Percentiles rank a stretch among this genome's conserved stretches.
phyloP scores from a whole-genome alignment of 2,888 invertebrate species.

The Xanthostigma xanthostigma region DNA sequence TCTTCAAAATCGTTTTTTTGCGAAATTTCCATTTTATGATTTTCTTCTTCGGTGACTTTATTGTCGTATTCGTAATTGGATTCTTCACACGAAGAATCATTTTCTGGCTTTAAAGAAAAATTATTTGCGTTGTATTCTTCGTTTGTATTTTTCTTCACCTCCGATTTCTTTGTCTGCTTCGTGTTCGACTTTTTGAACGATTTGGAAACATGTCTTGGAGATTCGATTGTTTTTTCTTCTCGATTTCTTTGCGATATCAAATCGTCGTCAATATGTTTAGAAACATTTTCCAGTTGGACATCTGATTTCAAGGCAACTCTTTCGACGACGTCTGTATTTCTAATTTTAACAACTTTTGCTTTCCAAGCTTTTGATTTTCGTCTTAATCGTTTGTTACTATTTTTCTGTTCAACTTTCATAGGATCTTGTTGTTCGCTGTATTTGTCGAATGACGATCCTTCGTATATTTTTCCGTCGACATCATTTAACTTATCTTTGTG shows the following conservation, averaged over 20 bases:
- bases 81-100: no score
- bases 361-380: constrained; percentile 19
- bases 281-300: no score
- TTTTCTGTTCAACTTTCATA: constrained; percentile 6
- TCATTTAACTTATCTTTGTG: constrained; percentile 8
- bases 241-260: background rate
- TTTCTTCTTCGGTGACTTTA: no score
- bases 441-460: background rate
- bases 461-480: background rate
- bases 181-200: constrained; percentile 2
- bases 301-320: constrained; percentile 11
- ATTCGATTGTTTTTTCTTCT: constrained; percentile 5
- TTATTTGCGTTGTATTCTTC: no score
- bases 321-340: constrained; percentile 18
- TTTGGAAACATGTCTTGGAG: no score
- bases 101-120: no score
- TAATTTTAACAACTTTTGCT: constrained; percentile 20
- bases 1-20: background rate
- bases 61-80: no score
- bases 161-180: background rate
- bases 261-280: no score
- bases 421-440: background rate
- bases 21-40: no score
- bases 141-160: no score
- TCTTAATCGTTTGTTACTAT: constrained; percentile 17